phyloP scores from a whole-genome alignment of 2,888 invertebrate genomes.

The Oithona nana region DNA sequence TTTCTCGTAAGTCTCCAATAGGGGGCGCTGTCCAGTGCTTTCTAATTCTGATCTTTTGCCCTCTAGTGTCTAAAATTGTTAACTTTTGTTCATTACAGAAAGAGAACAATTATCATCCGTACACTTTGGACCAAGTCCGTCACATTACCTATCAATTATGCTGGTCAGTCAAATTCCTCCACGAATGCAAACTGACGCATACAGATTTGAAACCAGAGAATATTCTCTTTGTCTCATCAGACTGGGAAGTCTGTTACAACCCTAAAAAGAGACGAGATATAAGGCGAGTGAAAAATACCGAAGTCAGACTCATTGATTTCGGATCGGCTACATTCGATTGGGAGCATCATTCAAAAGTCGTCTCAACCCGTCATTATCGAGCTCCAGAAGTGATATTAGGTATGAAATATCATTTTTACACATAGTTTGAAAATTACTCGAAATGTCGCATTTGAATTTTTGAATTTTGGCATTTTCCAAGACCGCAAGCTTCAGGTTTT shows the following conservation, averaged over 20 bases:
- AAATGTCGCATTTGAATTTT: too few species aligned
- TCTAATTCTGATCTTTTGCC: too few species aligned
- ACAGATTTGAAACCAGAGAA: slow-evolving; percentile 99
- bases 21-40: too few species aligned
- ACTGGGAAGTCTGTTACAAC: slow-evolving; percentile 54
- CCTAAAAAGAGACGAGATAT: slow-evolving; percentile 68
- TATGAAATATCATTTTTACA: slow-evolving; percentile 26
- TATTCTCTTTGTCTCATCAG: slow-evolving; percentile 88
- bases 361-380: slow-evolving; percentile 93
- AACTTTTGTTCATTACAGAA: slow-evolving; percentile 37
- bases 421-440: too few species aligned
- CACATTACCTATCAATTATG: slow-evolving; percentile 94
- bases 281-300: slow-evolving; percentile 69
- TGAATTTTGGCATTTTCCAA: background rate
- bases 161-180: slow-evolving; percentile 90
- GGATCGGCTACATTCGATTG: slow-evolving; percentile 99
- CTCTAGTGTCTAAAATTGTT: background rate
- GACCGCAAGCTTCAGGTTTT: too few species aligned
- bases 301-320: slow-evolving; percentile 93
- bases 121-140: slow-evolving; percentile 89
- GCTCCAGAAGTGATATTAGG: slow-evolving; percentile 97
- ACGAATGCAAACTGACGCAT: slow-evolving; percentile 92
- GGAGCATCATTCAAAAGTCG: slow-evolving; percentile 98
- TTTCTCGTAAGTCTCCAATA: slow-evolving; percentile 84
- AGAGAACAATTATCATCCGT: slow-evolving; percentile 95